Base-by-base conservation (phyloP, 1,140 invertebrate species). In the Tetraneura akinire region DNA sequence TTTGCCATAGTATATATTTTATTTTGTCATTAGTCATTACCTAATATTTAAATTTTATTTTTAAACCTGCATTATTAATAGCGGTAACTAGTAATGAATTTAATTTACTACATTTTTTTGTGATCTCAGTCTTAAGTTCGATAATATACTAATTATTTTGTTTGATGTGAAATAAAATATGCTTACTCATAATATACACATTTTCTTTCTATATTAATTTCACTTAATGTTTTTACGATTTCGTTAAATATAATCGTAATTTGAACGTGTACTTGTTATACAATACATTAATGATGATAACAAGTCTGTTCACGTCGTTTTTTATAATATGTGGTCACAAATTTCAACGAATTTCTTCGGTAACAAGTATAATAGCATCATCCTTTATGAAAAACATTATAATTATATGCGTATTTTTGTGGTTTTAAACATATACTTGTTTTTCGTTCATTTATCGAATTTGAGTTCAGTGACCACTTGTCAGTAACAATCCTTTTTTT, bases 11-110 rank as follows among this genome's bases (percentile, higher is more conserved):
- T 70, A 71, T 71, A 71, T 71, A n/a, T n/a, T n/a, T 51, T 71
- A 71, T 71, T 71, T 71, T 71, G 47, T 71, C 68, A 29, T 51
- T 71, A n/a, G n/a, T n/a, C n/a, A n/a, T n/a, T n/a, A n/a, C n/a
- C n/a, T n/a, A 51, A 71, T 71, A 71, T 37, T 71, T 71, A 51
- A 71, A 71, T 37, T 71, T 71, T 71, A 71, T 71, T 51, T 71
- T 71, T 70, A 49, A 42, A 70, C 29, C 42, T 49, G 29, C 47
- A 29, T 51, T 71, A 29, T 71, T 51, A 29, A 71, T 49, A n/a
- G n/a, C n/a, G n/a, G n/a, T n/a, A 26, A 71, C 16, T 71, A 14
- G 49, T 71, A 71, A 71, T 71, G 68, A 49, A 71, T 49, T 10
- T 51, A 71, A 71, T 32, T 71, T 51, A 29, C 14, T 71, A 71